Evolutionary conservation across 2,888 invertebrate species (phyloP), one percentile per base, ranked within the genome.

Genomic region (Polydesmus complanatus): DNA sequence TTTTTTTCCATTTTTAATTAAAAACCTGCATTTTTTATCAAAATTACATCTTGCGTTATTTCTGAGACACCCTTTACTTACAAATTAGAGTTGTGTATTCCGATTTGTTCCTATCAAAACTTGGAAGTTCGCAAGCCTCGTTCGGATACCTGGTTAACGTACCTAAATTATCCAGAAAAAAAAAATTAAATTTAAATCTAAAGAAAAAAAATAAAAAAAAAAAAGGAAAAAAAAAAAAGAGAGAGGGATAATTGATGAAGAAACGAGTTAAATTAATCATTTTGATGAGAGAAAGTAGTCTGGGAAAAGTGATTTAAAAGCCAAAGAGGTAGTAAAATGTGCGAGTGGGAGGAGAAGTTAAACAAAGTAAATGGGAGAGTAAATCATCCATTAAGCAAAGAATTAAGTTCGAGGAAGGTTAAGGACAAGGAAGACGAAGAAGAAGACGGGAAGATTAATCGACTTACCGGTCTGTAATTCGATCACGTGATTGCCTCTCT

Each of bases 21-120:
- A 37, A 37, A 37, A n/a, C n/a, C n/a, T n/a, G n/a, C 37, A 37
- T 37, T 37, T 8, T 37, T 8, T 8, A 37, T 37, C 37, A 37
- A 37, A 37, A 5, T 37, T 37, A 37, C 37, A 37, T 37, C 37
- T 8, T 8, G 14, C 37, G 14, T 8, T 37, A 37, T 8, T 14
- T 37, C 37, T 8, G 14, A 8, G 5, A 37, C 14, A 37, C 37
- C 37, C 23, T 18, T 37, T 73, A 82, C 87, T 83, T 74, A 91
- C 92, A 89, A 74, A 91, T 85, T 79, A 92, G 80, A 65, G 91
- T 92, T 71, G 89, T 81, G 73, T 84, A 91, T 66, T 89, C 86
- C 70, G 86, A 81, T 68, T 80, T 82, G 73, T 81, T 83, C 56
- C 84, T 82, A 73, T 88, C 86, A 77, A 90, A 90, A 76, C 87